Evolutionary conservation across 2,113 vertebrate genomes (phyloP).

Genomic region (Podarcis cretensis): DNA sequence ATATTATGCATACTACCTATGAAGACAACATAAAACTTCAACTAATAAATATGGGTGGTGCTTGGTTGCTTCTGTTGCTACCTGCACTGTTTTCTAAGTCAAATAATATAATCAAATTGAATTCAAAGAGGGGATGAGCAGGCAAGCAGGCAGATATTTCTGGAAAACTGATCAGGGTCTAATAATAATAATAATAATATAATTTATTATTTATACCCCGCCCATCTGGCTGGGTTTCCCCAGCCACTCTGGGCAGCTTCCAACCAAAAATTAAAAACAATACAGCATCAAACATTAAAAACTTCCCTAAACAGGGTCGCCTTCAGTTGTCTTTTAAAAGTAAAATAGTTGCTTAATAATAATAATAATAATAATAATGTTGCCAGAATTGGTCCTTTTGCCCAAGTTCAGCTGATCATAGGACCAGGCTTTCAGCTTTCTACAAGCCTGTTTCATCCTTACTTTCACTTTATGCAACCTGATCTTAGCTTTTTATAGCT

Average conservation of each 20-base stretch:
- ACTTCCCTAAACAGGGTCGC: too few species aligned
- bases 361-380: too few species aligned
- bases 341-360: too few species aligned
- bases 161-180: constrained; percentile 16
- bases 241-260: too few species aligned
- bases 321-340: too few species aligned
- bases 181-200: too few species aligned
- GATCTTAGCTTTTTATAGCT: background rate
- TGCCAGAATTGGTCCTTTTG: background rate
- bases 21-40: background rate
- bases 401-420: background rate
- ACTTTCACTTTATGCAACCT: background rate
- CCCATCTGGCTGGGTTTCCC: too few species aligned
- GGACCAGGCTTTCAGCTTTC: background rate
- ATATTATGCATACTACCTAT: too few species aligned
- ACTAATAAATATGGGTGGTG: constrained; percentile 1
- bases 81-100: background rate
- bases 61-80: constrained; percentile 36
- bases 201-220: too few species aligned
- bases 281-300: too few species aligned
- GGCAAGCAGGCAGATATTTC: background rate
- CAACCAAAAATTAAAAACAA: too few species aligned
- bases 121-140: background rate
- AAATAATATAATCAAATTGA: constrained; percentile 34
- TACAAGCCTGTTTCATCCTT: background rate